phyloP scores from a whole-genome alignment of 2,797 vertebrate genomes.

The Megalops cyprinoides region DNA sequence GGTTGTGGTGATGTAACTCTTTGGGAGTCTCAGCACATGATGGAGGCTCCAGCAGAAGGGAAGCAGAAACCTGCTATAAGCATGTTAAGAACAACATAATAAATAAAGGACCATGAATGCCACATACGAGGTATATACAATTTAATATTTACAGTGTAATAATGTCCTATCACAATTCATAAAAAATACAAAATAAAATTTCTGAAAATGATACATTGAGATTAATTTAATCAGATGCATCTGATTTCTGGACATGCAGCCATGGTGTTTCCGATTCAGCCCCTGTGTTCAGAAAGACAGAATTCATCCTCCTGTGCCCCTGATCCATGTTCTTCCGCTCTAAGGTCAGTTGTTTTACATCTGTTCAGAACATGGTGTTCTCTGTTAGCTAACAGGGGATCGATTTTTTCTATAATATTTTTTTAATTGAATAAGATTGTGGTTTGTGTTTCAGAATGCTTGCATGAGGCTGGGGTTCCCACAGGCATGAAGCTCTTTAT shows the following conservation, averaged over 20 bases:
- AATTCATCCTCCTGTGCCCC: no score
- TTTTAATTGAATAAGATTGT: not conserved
- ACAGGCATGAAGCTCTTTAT: not conserved
- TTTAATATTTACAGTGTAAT: slow-evolving; percentile 12
- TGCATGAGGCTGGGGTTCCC: not conserved
- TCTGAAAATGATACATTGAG: not conserved
- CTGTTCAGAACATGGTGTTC: not conserved
- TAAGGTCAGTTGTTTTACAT: no score
- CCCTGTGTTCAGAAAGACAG: no score
- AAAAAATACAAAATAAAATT: slow-evolving; percentile 13
- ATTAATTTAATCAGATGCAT: not conserved
- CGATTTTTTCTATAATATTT: not conserved
- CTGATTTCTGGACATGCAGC: not conserved
- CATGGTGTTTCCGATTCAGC: no score
- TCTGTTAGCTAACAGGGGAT: not conserved
- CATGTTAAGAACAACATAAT: not conserved
- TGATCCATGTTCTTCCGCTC: no score
- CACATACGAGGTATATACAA: slow-evolving; percentile 3
- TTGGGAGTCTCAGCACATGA: no score
- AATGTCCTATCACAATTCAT: slow-evolving; percentile 9
- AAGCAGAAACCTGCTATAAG: no score
- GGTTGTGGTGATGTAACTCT: no score
- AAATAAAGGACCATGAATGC: not conserved
- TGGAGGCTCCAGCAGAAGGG: no score
- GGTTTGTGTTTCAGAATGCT: not conserved